A percentile compares a stretch with the other conserved stretches of the same genome.
Conservation (phyloP, 2,797 vertebrate genomes). For the Sebastes minor region DNA sequence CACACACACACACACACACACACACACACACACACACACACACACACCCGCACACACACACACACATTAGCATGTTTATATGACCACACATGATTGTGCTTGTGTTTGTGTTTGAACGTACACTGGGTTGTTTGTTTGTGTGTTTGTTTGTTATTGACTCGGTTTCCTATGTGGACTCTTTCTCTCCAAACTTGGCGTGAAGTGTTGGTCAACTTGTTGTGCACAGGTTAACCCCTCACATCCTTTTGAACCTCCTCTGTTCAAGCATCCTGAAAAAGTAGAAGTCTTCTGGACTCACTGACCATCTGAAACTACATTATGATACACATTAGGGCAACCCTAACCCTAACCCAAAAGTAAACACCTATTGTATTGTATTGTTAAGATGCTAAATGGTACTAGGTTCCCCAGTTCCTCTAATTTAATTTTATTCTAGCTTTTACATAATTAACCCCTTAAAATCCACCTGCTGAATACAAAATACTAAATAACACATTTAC, state of each 20-base stretch:
- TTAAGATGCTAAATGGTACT: no score
- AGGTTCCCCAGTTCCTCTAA: accelerated
- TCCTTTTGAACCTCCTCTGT: background rate
- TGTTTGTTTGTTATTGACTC: conserved; percentile 24
- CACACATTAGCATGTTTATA: conserved; percentile 38
- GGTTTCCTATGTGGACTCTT: conserved; percentile 30
- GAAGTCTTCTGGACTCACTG: background rate
- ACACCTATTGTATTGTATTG: no score
- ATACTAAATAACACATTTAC: no score
- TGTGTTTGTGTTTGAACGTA: conserved; percentile 18
- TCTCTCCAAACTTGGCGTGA: conserved; percentile 60
- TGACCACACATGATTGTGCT: conserved; percentile 32
- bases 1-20: background rate
- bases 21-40: background rate
- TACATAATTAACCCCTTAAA: no score
- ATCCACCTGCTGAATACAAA: no score
- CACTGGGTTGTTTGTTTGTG: conserved; percentile 30
- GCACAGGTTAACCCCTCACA: conserved; percentile 58
- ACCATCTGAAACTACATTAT: background rate
- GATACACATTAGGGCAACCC: background rate
- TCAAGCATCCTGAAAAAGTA: background rate
- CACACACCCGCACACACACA: background rate
- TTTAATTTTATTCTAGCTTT: no score
- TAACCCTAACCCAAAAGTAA: no score
- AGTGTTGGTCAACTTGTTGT: conserved; percentile 58